Base-by-base conservation (phyloP, 2,113 vertebrate genomes). In the Pholis gunnellus region DNA sequence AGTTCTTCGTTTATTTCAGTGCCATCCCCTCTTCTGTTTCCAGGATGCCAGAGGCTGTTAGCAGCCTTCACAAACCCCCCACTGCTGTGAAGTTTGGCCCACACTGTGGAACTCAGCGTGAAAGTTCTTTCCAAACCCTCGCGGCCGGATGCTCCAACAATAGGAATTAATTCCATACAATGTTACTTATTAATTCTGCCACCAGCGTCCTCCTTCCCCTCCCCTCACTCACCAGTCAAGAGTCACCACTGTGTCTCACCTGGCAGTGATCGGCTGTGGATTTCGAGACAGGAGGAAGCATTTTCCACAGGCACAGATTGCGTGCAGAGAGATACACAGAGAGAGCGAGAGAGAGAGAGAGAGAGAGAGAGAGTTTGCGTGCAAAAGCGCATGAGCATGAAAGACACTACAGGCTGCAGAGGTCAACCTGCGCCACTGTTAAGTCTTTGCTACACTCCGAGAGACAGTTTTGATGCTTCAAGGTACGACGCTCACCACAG, bases 131-230 rank as follows among this genome's bases (percentile, higher is more conserved):
- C 64, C 27, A 77, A 34, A 74, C 54, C 68, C 84, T 71, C 29
- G 31, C 36, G 25, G 70, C 85, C 42, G 36, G 38, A 66, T 10
- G 59, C 38, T 44, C 52, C 15, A 60, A 83, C 48, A 80, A n/a
- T 66, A n/a, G 27, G 18, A 69, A 83, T 90, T 81, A 34, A 85
- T 84, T 86, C 79, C 65, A 81, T 48, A 34, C 59, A 59, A 31
- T 36, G 86, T 82, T 42, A 76, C 66, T 65, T 73, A 82, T 87
- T 79, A 60, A 88, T 78, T 78, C 38, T 68, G 72, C 36, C 63
- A 67, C 48, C 64, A 34, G 31, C 20, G 29, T 52, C 40, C 63
- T 78, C 38, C 29, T 31, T 29, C 29, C 18, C 48, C 69, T 15
- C 57, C 11, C 9, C 9, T 4, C 11, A 13, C 52, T 59, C 60